Conservation (phyloP, 2,113 vertebrate species). For the Mohoua ochrocephala region DNA sequence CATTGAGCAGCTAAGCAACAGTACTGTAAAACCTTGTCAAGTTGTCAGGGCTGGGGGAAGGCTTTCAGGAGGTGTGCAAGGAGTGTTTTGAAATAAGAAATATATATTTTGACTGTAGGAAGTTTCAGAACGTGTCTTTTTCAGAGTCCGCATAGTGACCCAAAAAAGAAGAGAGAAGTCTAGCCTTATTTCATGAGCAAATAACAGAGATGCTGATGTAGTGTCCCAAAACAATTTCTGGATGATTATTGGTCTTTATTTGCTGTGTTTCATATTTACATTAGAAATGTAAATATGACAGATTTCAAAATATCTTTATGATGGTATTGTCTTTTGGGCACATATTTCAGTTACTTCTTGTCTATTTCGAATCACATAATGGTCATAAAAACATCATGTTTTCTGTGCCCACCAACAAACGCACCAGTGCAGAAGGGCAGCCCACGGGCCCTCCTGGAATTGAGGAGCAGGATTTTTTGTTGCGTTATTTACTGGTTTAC, state of each 20-base stretch:
- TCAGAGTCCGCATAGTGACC: neutral
- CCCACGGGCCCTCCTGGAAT: neutral
- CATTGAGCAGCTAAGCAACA: neutral
- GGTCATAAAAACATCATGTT: neutral
- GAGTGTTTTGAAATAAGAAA: neutral
- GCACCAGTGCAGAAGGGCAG: neutral
- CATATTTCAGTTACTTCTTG: neutral
- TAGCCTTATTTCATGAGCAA: neutral
- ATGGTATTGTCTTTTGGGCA: neutral
- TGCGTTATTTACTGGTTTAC: conserved; percentile 61
- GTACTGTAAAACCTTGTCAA: neutral
- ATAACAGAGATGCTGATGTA: neutral
- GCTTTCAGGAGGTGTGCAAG: neutral
- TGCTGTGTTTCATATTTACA: neutral
- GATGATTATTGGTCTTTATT: neutral
- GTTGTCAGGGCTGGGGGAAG: fast-evolving
- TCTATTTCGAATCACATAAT: neutral
- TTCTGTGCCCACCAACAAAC: neutral
- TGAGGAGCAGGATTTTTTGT: neutral
- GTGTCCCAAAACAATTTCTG: neutral
- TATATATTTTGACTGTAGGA: neutral
- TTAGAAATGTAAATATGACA: neutral
- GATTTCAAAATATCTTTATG: neutral
- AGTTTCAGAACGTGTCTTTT: neutral
- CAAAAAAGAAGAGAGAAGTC: neutral